Conservation (phyloP, 2,797 vertebrate genomes). For the Austrolebias charrua region DNA sequence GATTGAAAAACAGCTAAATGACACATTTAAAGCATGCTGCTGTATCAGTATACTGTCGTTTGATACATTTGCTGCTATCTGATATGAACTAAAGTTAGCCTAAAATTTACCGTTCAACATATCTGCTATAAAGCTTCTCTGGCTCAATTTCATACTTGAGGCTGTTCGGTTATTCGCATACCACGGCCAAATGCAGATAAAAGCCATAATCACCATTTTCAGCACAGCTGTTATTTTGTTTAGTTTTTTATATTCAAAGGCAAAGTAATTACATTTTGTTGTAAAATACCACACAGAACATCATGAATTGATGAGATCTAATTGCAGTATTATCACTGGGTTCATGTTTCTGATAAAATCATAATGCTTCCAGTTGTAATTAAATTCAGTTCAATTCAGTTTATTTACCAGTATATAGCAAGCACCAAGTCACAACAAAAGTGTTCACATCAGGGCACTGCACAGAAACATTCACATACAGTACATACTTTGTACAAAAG, state of each 20-base stretch:
- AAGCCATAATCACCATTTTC: conserved; percentile 9
- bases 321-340: conserved; percentile 22
- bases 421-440: too few relatives aligned
- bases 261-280: conserved; percentile 23
- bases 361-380: neutral
- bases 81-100: neutral
- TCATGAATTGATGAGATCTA: conserved; percentile 38
- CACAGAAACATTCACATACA: too few relatives aligned
- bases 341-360: conserved; percentile 15
- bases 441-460: too few relatives aligned
- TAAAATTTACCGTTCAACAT: neutral
- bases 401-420: too few relatives aligned
- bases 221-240: conserved; percentile 2
- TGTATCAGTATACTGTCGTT: neutral
- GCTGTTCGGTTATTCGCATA: conserved; percentile 7
- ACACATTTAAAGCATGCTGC: neutral
- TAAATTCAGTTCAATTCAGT: too few relatives aligned
- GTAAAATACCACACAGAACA: conserved; percentile 14
- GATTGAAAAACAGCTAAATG: neutral
- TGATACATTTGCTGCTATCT: neutral
- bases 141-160: conserved; percentile 16
- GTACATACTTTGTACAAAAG: too few relatives aligned
- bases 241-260: conserved; percentile 4
- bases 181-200: conserved; percentile 19
- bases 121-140: conserved; percentile 5